These are phyloP conservation scores for Hippocampus abdominalis DNA, from an alignment of 2,113 vertebrate genomes.

Conservation along the genomic window DNA sequence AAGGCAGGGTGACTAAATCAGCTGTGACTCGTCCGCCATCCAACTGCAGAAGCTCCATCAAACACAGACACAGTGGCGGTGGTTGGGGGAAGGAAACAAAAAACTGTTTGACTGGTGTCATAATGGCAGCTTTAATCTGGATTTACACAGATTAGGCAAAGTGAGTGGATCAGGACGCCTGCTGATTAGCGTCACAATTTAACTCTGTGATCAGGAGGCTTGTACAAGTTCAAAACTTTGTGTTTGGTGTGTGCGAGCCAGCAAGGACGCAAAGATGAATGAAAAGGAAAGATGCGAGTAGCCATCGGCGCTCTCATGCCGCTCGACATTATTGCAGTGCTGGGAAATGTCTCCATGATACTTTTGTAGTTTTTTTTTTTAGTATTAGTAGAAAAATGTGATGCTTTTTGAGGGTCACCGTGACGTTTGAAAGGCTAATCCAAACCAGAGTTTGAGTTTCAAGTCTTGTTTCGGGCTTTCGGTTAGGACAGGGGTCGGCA, in stretches of 20 bases:
- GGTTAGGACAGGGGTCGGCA: too few species aligned
- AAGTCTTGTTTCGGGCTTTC: neutral
- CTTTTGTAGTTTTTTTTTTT: neutral
- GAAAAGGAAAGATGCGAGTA: neutral
- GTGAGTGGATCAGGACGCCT: conserved; percentile 17
- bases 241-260: conserved; percentile 23
- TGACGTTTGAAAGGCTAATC: neutral
- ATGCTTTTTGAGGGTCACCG: neutral
- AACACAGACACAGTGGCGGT: conserved; percentile 49
- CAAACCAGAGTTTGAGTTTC: neutral
- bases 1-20: conserved; percentile 60
- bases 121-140: conserved; percentile 35
- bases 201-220: conserved; percentile 14
- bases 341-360: neutral
- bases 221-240: conserved; percentile 20
- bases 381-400: neutral
- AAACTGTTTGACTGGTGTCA: conserved; percentile 44
- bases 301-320: neutral
- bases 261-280: conserved; percentile 52
- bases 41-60: conserved; percentile 47
- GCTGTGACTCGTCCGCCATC: conserved; percentile 38
- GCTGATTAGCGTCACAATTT: conserved; percentile 9
- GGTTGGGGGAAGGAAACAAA: conserved; percentile 4
- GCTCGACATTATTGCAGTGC: too few species aligned
- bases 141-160: conserved; percentile 36